Evolutionary conservation across 1,140 invertebrate species (phyloP).

Genomic region (Protaetia brevitarsis): DNA sequence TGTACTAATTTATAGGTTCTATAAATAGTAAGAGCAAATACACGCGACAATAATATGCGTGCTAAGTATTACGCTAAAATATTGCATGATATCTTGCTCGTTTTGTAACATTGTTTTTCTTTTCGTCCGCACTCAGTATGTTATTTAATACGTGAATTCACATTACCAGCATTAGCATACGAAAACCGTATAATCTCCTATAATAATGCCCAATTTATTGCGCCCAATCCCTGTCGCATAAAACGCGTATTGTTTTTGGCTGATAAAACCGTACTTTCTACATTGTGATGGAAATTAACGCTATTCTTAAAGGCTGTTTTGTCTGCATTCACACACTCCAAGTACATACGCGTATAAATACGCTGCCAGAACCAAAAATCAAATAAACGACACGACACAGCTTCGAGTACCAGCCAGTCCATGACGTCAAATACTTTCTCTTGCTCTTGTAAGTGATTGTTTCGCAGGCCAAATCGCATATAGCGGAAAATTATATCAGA

Average conservation of each 20-base stretch:
- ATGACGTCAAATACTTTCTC: conserved; percentile 16
- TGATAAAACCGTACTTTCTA: background rate
- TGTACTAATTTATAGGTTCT: too few species aligned
- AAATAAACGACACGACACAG: too few species aligned
- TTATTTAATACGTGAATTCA: too few species aligned
- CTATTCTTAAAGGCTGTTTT: background rate
- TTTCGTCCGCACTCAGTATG: too few species aligned
- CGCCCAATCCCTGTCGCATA: too few species aligned
- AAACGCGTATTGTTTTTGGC: background rate
- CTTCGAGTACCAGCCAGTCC: background rate
- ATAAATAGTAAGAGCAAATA: too few species aligned
- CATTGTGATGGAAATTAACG: conserved; percentile 11
- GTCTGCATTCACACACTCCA: conserved; percentile 5
- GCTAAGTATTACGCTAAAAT: too few species aligned
- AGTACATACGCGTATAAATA: background rate
- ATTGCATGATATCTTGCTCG: too few species aligned
- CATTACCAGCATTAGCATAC: background rate
- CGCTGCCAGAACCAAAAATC: too few species aligned
- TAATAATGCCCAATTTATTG: background rate
- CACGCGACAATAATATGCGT: too few species aligned
- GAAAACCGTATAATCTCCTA: background rate
- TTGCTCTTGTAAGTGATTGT: background rate
- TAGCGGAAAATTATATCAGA: conserved; percentile 9
- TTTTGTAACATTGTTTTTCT: too few species aligned
- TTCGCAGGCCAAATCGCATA: background rate